Base-by-base conservation (phyloP, 2,113 vertebrate species). In the Zeus faber region DNA sequence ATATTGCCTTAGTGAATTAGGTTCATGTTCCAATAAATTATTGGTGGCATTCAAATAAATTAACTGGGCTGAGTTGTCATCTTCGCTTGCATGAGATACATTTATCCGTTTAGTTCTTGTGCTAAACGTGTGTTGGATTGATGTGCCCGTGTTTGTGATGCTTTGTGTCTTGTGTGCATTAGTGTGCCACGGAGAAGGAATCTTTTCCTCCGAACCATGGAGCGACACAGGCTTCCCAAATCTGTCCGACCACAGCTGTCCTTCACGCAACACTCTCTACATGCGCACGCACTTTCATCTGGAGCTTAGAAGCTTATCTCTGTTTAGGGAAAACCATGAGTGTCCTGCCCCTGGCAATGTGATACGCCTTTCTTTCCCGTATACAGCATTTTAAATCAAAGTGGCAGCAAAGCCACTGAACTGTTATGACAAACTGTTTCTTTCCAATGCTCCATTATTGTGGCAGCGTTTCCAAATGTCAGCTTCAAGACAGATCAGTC, bases 261-360 rank as follows among this genome's bases (percentile, higher is more conserved):
- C 39, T 62, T 49, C 56, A 26, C 66, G 57, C 74, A 72, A 16
- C 67, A 77, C 74, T 67, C 74, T 67, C 63, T 54, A 64, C 79
- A 86, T 54, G 65, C 72, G 68, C 72, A 61, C 59, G 54, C 68
- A 50, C 76, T 76, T 81, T 84, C 76, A 85, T 83, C 77, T 77
- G 72, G 72, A 73, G 78, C 69, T 80, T 72, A 83, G 70, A 73
- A 49, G 80, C 83, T 88, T 88, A 86, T 87, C 85, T 80, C 61
- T 50, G 71, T 68, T 60, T 18, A 16, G 62, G 73, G 69, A 23
- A 76, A 65, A 10, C 77, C 60, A 64, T 59, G 67, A 65, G 76
- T 60, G 69, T 51, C 62, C 58, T 65, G 62, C 70, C 70, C 63
- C 70, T 20, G 67, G 80, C 78, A 71, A 74, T 10, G 21, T 52